Percentiles rank a stretch among this genome's conserved stretches.
phyloP scores from a whole-genome alignment of 2,888 invertebrate species.

The Alviniconcha strummeri region DNA sequence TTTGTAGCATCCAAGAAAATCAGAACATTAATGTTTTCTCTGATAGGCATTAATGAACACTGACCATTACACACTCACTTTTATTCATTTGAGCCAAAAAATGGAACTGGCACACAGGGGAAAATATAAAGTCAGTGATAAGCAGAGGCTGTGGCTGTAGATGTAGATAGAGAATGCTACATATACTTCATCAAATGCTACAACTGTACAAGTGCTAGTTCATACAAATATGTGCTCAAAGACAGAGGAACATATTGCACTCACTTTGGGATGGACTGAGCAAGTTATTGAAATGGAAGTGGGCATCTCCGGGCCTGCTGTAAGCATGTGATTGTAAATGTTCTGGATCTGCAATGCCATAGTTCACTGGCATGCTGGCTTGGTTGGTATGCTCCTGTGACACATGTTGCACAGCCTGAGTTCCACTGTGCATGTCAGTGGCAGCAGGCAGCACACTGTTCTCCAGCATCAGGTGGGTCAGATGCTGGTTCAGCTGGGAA shows the following conservation, averaged over 20 bases:
- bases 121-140: background rate
- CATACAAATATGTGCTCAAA: background rate
- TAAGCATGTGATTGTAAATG: background rate
- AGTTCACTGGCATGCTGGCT: background rate
- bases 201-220: background rate
- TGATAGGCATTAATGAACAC: background rate
- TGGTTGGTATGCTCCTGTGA: background rate
- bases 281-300: background rate
- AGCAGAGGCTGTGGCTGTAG: background rate
- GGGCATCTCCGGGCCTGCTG: background rate
- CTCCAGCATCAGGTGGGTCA: slow-evolving; percentile 39
- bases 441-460: slow-evolving; percentile 13
- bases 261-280: background rate
- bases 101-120: background rate
- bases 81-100: background rate
- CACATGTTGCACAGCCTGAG: background rate
- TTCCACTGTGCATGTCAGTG: background rate
- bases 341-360: too few relatives aligned
- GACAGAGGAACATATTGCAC: background rate
- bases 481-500: slow-evolving; percentile 44
- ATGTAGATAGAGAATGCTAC: background rate
- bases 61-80: background rate
- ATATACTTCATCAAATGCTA: background rate
- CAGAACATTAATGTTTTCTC: background rate
- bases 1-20: too few relatives aligned